These are phyloP conservation scores for Hepsetus odoe DNA, from an alignment of 2,113 vertebrate genomes.

Conservation along the genomic window DNA sequence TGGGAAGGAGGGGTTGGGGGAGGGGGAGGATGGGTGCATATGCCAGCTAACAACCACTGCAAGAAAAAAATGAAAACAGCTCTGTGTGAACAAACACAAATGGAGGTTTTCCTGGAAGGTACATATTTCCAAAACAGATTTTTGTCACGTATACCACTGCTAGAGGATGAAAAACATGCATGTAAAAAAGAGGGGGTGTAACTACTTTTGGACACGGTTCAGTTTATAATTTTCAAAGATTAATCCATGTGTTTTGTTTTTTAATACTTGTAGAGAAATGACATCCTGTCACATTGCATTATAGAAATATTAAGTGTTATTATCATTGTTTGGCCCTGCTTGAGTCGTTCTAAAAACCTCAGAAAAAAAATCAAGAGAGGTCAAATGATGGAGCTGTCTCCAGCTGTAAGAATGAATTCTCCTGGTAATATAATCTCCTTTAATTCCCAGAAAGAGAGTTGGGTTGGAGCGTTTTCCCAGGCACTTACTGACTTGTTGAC, in stretches of 20 bases:
- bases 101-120: background rate
- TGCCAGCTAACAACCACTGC: background rate
- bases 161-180: background rate
- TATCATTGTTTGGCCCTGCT: background rate
- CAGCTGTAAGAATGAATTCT: slow-evolving; percentile 8
- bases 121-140: background rate
- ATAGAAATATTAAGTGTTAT: background rate
- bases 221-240: background rate
- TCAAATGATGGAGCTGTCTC: slow-evolving; percentile 3
- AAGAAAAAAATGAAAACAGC: background rate
- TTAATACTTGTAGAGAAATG: background rate
- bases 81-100: background rate
- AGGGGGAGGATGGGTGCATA: background rate
- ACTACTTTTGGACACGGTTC: background rate
- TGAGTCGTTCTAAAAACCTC: background rate
- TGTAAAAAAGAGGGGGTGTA: background rate
- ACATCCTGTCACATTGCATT: background rate
- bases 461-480: slow-evolving; percentile 16
- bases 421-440: slow-evolving; percentile 22
- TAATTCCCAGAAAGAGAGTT: slow-evolving; percentile 41
- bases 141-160: background rate
- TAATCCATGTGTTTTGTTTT: background rate
- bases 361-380: background rate
- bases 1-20: background rate
- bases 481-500: slow-evolving; percentile 14